phyloP scores from a whole-genome alignment of 2,888 invertebrate species.

The Acleris cristana region DNA sequence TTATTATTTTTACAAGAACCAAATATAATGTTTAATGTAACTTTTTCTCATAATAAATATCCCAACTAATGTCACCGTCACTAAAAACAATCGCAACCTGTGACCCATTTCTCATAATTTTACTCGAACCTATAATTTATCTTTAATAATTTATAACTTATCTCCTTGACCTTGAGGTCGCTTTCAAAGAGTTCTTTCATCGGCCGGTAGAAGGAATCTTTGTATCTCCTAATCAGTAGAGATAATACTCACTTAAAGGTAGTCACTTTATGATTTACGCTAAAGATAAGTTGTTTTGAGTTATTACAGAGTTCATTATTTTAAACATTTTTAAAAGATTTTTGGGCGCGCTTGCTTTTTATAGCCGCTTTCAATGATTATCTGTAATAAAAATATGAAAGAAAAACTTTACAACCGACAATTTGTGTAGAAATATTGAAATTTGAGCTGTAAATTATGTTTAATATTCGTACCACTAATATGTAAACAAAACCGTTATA shows the following conservation, averaged over 20 bases:
- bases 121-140: conserved; percentile 44
- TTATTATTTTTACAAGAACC: too few species aligned
- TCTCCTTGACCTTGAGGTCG: conserved; percentile 62
- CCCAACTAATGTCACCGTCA: conserved; percentile 20
- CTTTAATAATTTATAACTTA: conserved; percentile 56
- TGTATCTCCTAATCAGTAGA: conserved; percentile 64
- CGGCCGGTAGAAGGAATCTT: conserved; percentile 53
- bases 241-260: conserved; percentile 74
- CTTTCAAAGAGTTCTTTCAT: conserved; percentile 54
- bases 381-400: conserved; percentile 27
- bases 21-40: too few species aligned
- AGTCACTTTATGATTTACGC: conserved; percentile 75
- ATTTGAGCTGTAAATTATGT: background rate
- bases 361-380: conserved; percentile 22
- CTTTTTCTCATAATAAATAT: conserved; percentile 23
- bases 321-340: conserved; percentile 40
- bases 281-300: conserved; percentile 56
- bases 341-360: conserved; percentile 25
- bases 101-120: conserved; percentile 30
- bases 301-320: conserved; percentile 46
- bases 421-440: conserved; percentile 4
- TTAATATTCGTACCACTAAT: too few species aligned
- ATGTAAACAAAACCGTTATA: too few species aligned
- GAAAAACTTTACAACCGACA: conserved; percentile 16
- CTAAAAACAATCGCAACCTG: conserved; percentile 31